Percentiles rank a stretch among this genome's conserved stretches.
Conservation (phyloP, 1,140 invertebrate species). For the Ganaspis sp. region DNA sequence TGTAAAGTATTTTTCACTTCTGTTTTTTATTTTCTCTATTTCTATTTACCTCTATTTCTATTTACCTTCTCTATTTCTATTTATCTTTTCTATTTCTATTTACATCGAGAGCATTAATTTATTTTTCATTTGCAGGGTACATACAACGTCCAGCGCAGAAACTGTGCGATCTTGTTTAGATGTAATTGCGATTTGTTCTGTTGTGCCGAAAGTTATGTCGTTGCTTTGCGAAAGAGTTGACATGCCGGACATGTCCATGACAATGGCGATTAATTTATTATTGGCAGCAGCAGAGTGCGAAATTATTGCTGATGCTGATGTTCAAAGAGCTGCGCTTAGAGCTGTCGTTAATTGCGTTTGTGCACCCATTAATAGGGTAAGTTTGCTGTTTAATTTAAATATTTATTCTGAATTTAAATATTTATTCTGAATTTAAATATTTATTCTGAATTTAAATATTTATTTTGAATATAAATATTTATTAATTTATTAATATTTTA, state of each 20-base stretch:
- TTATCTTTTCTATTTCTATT: too few species aligned
- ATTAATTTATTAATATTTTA: not conserved
- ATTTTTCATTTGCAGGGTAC: conserved; percentile 53
- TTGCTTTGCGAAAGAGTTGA: conserved; percentile 87
- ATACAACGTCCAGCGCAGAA: conserved; percentile 82
- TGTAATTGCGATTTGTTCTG: conserved; percentile 91
- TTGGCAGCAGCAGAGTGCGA: conserved; percentile 93
- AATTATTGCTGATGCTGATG: conserved; percentile 91
- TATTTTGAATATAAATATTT: too few species aligned
- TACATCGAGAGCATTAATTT: too few species aligned
- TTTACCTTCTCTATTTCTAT: too few species aligned
- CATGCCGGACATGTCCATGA: conserved; percentile 84
- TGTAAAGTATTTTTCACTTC: too few species aligned
- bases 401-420: not conserved
- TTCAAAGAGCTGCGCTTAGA: conserved; percentile 91
- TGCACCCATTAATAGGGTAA: conserved; percentile 89
- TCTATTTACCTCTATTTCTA: too few species aligned
- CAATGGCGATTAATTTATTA: conserved; percentile 85
- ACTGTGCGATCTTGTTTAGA: conserved; percentile 93
- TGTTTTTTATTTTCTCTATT: too few species aligned
- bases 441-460: too few species aligned
- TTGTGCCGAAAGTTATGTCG: conserved; percentile 91
- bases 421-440: too few species aligned
- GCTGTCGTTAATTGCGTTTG: conserved; percentile 95
- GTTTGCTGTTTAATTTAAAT: conserved; percentile 40